Conservation (phyloP, 2,888 invertebrate genomes). For the Linyphia triangularis region DNA sequence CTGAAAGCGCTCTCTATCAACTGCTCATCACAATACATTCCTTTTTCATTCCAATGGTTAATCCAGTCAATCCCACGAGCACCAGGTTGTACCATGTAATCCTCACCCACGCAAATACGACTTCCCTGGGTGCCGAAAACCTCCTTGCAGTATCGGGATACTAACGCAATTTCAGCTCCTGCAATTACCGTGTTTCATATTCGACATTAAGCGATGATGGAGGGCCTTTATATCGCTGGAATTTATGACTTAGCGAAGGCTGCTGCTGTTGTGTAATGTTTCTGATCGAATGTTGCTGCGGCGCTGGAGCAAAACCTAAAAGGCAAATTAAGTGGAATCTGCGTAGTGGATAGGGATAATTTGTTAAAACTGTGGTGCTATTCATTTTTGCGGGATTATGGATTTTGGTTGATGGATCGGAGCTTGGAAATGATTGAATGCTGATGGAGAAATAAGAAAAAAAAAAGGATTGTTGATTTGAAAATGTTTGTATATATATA, state of each 20-base stretch:
- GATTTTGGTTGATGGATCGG: background rate
- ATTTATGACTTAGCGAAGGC: slow-evolving; percentile 47
- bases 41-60: background rate
- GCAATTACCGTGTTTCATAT: slow-evolving; percentile 58
- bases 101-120: background rate
- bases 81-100: slow-evolving; percentile 1
- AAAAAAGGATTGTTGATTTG: background rate
- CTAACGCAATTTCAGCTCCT: slow-evolving; percentile 35
- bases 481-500: background rate
- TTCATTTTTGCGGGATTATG: slow-evolving; percentile 28
- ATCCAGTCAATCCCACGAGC: background rate
- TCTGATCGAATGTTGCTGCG: slow-evolving; percentile 36
- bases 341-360: slow-evolving; percentile 11
- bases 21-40: background rate
- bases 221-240: slow-evolving; percentile 44
- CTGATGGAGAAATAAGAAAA: background rate
- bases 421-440: background rate
- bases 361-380: slow-evolving; percentile 41
- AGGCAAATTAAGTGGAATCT: slow-evolving; percentile 23
- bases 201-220: slow-evolving; percentile 60
- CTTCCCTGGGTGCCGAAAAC: background rate
- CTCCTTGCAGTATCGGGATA: background rate
- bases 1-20: too few relatives aligned
- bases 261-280: slow-evolving; percentile 4
- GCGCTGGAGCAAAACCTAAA: slow-evolving; percentile 17